Base-by-base conservation (phyloP, 2,113 vertebrate species). In the Cinclus cinclus region DNA sequence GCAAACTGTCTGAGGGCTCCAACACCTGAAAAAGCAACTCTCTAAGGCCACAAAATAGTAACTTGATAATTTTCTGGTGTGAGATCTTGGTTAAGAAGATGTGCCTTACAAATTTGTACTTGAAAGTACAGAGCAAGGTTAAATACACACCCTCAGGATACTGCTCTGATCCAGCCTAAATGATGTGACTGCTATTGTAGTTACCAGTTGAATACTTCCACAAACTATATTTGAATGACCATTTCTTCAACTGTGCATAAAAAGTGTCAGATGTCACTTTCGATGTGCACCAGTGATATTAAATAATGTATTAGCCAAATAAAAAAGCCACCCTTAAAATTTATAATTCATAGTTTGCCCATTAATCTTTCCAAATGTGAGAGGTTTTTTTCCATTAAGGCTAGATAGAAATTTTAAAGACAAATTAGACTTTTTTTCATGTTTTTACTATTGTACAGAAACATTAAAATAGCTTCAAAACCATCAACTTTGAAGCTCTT, bases 131-230 rank as follows among this genome's bases (percentile, higher is more conserved):
- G 31, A 4, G 1, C 39, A 53, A 65, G 24, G 25, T 69, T 84
- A 65, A 71, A 58, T 15, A 10, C 0, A 1, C 1, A 3, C 18
- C 15, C 20, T 71, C 28, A 33, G 52, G 60, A 59, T 65, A 44
- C 46, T 93, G 27, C 55, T 93, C 69, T 64, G 46, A 71, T 64
- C 52, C 58, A 79, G 31, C 11, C 67, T 47, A 79, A 91, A 84
- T 71, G 13, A 50, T 39, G 33, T 68, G 73, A 71, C 15, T 41
- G 15, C 14, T 82, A 30, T 28, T 15, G 42, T 39, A 83, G 42
- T 46, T 56, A 16, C 18, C 21, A 9, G 13, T 44, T 7, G 71
- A 90, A 89, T n/a, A 71, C 17, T 67, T 49, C 7, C 41, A 35
- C 37, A 41, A 60, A 68, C 10, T 47, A 2, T 56, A 30, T 63